Base-by-base conservation (phyloP, 2,113 vertebrate genomes). In the Microcebus griseorufus region DNA sequence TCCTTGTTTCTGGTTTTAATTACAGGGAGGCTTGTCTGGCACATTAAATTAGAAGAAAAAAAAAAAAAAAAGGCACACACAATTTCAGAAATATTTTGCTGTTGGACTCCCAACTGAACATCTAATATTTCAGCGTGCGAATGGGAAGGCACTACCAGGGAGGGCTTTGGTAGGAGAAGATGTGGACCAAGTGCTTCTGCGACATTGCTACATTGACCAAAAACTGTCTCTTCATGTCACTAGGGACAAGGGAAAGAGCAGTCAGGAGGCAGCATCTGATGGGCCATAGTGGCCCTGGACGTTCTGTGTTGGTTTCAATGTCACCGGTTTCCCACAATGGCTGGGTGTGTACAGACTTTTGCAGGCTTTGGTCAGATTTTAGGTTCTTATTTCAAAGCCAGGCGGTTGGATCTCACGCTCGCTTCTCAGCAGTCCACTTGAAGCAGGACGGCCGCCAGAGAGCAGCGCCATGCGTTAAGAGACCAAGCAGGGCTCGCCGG, bases 1-100 rank as follows among this genome's bases (percentile, higher is more conserved):
- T 95, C 96, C 97, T 97, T 97, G 93, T 97, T 45, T 97, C 99
- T 99, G 99, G 97, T 98, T 99, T 99, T 99, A 98, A 99, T 99
- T 99, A 99, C 97, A 97, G 87, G 62, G 97, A 98, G 98, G 98
- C 97, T 98, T 6, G 96, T 98, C 98, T 98, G 98, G 98, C 96
- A 97, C 88, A 2, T 98, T 98, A 95, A 98, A 98, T 98, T 97
- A 92, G 81, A 97, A 98, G 87, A 69, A n/a, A n/a, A n/a, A n/a
- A n/a, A n/a, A n/a, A n/a, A 93, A 85, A 85, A 62, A 88, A 73
- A 83, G 58, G 0, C 60, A 93, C 88, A 11, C 60, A 89, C 6
- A 0, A 60, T 97, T 97, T 73, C 1, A 60, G 98, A 98, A 98
- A 95, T 95, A 96, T 76, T 98, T 96, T 86, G 97, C 96, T 88